Evolutionary conservation across 2,888 invertebrate genomes (phyloP).

Genomic region (Zhuqinia jingwanae): DNA sequence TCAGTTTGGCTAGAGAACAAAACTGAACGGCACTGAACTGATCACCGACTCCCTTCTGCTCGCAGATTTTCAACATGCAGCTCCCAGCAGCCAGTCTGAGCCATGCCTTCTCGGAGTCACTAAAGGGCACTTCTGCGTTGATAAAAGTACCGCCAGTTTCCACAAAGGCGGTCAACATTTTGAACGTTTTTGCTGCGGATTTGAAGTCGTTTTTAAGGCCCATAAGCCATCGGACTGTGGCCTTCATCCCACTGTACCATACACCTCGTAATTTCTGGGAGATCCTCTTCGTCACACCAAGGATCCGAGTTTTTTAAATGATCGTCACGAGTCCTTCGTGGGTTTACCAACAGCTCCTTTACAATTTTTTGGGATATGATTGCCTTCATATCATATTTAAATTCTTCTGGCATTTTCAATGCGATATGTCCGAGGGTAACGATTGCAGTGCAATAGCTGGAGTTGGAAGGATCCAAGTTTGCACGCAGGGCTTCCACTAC

Average conservation of each 20-base stretch:
- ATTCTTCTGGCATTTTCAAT: slow-evolving; percentile 93
- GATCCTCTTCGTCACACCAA: slow-evolving; percentile 93
- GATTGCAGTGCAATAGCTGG: slow-evolving; percentile 95
- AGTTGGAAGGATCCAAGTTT: slow-evolving; percentile 88
- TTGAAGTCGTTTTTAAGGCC: slow-evolving; percentile 93
- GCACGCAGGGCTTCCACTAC: slow-evolving; percentile 83
- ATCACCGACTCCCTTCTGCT: slow-evolving; percentile 97
- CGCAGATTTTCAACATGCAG: slow-evolving; percentile 97
- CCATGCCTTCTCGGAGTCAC: slow-evolving; percentile 82
- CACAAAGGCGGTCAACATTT: slow-evolving; percentile 96
- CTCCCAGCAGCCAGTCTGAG: slow-evolving; percentile 95
- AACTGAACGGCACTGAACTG: slow-evolving; percentile 97
- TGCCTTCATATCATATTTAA: slow-evolving; percentile 94
- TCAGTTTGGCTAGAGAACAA: slow-evolving; percentile 94
- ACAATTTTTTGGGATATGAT: slow-evolving; percentile 98
- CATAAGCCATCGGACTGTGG: slow-evolving; percentile 97
- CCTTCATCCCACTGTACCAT: slow-evolving; percentile 97
- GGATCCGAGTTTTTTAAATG: slow-evolving; percentile 83
- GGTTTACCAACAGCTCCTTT: slow-evolving; percentile 92
- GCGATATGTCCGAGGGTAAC: slow-evolving; percentile 97
- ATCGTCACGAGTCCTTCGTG: slow-evolving; percentile 76
- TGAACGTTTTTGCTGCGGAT: slow-evolving; percentile 95
- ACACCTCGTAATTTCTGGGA: slow-evolving; percentile 95
- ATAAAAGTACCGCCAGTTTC: slow-evolving; percentile 94
- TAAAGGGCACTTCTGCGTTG: slow-evolving; percentile 77